Evolutionary conservation across 2,113 vertebrate species (phyloP).

Genomic region (Clupea harengus): DNA sequence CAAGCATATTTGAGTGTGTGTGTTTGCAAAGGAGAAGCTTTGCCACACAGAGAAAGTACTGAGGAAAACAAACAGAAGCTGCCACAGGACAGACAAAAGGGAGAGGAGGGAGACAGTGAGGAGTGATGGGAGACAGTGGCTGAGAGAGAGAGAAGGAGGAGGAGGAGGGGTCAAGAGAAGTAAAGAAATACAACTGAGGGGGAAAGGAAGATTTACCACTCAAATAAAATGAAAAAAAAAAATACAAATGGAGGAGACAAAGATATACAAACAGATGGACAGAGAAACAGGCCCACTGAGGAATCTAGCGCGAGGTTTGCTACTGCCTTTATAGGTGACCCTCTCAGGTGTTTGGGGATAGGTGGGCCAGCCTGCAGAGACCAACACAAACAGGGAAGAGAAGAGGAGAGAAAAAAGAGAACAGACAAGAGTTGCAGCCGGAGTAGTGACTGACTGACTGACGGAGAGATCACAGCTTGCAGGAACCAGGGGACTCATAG

Average conservation of each 20-base stretch:
- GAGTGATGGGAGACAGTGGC: background rate
- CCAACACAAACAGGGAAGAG: conserved; percentile 92
- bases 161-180: background rate
- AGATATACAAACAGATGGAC: conserved; percentile 99
- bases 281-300: conserved; percentile 99
- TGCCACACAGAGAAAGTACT: background rate
- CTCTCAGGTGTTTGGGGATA: conserved; percentile 95
- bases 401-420: conserved; percentile 78
- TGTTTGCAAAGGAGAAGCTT: background rate
- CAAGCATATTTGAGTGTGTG: background rate
- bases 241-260: conserved; percentile 85
- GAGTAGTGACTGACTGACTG: conserved; percentile 12
- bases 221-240: conserved; percentile 42
- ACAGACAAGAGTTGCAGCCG: conserved; percentile 80
- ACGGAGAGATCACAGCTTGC: background rate
- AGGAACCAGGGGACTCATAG: background rate
- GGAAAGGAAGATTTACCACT: background rate
- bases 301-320: conserved; percentile 99
- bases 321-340: conserved; percentile 99
- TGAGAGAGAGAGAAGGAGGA: background rate
- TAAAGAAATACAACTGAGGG: conserved; percentile 29
- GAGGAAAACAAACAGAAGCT: background rate
- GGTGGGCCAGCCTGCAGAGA: conserved; percentile 98
- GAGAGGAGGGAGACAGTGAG: background rate
- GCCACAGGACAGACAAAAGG: background rate